Evolutionary conservation across 92 coral and sea anemone genomes (phyloP).

Genomic region (Epizoanthus scotinus): DNA sequence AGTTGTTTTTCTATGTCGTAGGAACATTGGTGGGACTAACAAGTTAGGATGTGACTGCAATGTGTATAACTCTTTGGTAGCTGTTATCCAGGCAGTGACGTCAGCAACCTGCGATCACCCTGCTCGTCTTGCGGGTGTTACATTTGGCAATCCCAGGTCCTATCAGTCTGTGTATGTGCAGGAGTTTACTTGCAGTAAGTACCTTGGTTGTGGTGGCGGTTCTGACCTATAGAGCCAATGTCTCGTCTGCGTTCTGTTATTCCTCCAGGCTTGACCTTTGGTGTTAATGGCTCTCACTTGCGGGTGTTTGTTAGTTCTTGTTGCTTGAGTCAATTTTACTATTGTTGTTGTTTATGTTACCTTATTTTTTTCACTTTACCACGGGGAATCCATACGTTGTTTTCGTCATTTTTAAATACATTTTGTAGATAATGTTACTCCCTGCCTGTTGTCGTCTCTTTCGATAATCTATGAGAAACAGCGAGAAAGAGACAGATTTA

Average conservation of each 20-base stretch:
- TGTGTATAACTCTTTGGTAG: slow-evolving; percentile 83
- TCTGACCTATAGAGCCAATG: background rate
- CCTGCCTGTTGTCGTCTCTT: too few species aligned
- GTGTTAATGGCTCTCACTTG: too few species aligned
- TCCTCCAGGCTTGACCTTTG: background rate
- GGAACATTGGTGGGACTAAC: slow-evolving; percentile 71
- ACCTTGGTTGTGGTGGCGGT: background rate
- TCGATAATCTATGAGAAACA: too few species aligned
- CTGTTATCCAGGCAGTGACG: slow-evolving; percentile 61
- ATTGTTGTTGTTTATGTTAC: too few species aligned
- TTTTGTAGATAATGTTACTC: too few species aligned
- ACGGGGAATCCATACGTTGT: too few species aligned
- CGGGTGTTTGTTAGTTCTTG: too few species aligned
- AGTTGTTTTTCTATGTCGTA: slow-evolving; percentile 26
- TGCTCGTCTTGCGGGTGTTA: slow-evolving; percentile 72
- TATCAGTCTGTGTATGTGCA: slow-evolving; percentile 69
- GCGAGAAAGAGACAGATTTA: too few species aligned
- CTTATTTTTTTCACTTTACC: too few species aligned
- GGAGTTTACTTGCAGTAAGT: slow-evolving; percentile 94
- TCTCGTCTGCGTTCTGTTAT: background rate
- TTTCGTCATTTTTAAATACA: too few species aligned
- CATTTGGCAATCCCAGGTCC: slow-evolving; percentile 71
- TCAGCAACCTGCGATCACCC: slow-evolving; percentile 82
- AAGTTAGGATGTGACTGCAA: slow-evolving; percentile 90
- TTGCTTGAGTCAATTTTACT: too few species aligned